A percentile compares a stretch with the other conserved stretches of the same genome.
phyloP scores from a whole-genome alignment of 2,888 invertebrate genomes.

The Lasioglossum calceatum region DNA sequence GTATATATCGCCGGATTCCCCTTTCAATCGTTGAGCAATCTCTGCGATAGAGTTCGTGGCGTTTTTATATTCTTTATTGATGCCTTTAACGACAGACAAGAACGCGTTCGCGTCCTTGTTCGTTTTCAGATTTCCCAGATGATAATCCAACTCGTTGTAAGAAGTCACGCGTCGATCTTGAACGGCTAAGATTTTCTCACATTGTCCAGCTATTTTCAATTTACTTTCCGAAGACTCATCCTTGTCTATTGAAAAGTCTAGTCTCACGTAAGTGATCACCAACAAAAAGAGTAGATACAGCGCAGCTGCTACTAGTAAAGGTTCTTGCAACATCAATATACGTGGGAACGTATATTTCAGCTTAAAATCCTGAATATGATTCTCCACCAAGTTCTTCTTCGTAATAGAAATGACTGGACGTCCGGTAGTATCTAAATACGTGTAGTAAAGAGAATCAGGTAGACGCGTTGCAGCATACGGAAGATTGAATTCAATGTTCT shows the following conservation, averaged over 20 bases:
- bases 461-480: constrained; percentile 93
- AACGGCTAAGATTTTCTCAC: constrained; percentile 86
- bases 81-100: constrained; percentile 85
- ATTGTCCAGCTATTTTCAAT: constrained; percentile 84
- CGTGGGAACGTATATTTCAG: constrained; percentile 95
- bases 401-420: constrained; percentile 94
- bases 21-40: constrained; percentile 86
- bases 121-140: constrained; percentile 86
- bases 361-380: constrained; percentile 98
- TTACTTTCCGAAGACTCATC: constrained; percentile 86
- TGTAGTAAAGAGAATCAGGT: constrained; percentile 92
- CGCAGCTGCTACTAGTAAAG: constrained; percentile 94
- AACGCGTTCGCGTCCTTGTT: constrained; percentile 86
- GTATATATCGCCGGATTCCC: constrained; percentile 86
- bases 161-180: constrained; percentile 87
- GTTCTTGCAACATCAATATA: constrained; percentile 95
- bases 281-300: constrained; percentile 95
- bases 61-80: constrained; percentile 87
- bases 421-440: constrained; percentile 97
- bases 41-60: constrained; percentile 86
- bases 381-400: constrained; percentile 95
- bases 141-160: constrained; percentile 87
- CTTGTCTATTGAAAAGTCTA: constrained; percentile 97
- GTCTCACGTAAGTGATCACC: constrained; percentile 96
- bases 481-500: constrained; percentile 91